phyloP scores from a whole-genome alignment of 2,888 invertebrate genomes.

The Acanthopleura granulata region DNA sequence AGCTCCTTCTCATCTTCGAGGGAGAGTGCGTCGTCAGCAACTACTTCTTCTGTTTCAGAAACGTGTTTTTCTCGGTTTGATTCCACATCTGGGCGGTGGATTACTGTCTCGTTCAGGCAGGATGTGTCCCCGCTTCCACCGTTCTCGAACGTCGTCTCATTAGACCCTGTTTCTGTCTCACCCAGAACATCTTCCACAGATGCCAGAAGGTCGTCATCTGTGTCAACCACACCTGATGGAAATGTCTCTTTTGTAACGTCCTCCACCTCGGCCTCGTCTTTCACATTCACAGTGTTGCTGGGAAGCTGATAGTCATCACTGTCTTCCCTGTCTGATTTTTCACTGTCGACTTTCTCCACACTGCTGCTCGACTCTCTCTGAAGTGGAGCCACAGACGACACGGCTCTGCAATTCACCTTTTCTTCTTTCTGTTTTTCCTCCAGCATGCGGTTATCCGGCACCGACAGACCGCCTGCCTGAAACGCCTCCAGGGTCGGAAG shows the following conservation, averaged over 20 bases:
- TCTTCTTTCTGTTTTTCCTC: slow-evolving; percentile 29
- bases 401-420: slow-evolving; percentile 19
- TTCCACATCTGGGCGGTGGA: neutral
- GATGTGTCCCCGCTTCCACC: slow-evolving; percentile 5
- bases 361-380: slow-evolving; percentile 24
- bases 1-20: slow-evolving; percentile 71
- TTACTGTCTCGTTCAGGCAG: slow-evolving; percentile 8
- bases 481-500: neutral
- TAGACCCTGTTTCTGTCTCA: slow-evolving; percentile 24
- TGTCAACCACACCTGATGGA: slow-evolving; percentile 35
- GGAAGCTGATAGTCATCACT: neutral
- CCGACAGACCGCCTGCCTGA: slow-evolving; percentile 9
- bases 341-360: slow-evolving; percentile 35
- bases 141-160: slow-evolving; percentile 12
- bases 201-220: slow-evolving; percentile 29
- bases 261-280: slow-evolving; percentile 22
- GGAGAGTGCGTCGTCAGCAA: slow-evolving; percentile 29
- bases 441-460: slow-evolving; percentile 33
- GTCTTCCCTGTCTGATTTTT: slow-evolving; percentile 31
- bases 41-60: neutral
- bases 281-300: neutral
- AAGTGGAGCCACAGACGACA: neutral
- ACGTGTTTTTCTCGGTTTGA: neutral
- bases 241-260: slow-evolving; percentile 54
- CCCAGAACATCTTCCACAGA: slow-evolving; percentile 24